Evolutionary conservation across 1,140 invertebrate species (phyloP), one percentile per base, ranked within the genome.

Genomic region (Drosophila athabasca): DNA sequence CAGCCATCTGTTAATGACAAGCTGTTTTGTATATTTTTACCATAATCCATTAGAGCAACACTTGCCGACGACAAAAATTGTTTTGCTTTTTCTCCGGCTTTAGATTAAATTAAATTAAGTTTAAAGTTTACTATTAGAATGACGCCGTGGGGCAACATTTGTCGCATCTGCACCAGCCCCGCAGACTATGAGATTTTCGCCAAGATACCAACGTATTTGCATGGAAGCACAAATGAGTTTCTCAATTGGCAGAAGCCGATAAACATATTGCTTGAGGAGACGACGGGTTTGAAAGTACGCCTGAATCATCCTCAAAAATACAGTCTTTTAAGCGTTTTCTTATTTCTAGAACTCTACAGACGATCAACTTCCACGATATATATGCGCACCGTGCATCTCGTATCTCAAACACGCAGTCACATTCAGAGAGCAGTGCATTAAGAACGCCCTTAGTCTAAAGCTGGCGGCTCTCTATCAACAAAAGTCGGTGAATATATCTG

Each of bases 331-430:
- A 26, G 24, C 5, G 24, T 5, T 7, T 9, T 41, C 29, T 19
- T 6, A 0, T n/a, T 24, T 17, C 9, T n/a, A 91, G 90, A 75
- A 84, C 35, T 71, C 79, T 7, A 58, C 74, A 0, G 80, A 91
- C 46, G 90, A 91, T 55, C 82, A 82, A 6, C 57, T 91, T 29
- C 90, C 90, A 0, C 45, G 62, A 2, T 64, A 72, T 26, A 91
- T 91, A 29, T 91, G 90, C 64, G 90, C 90, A 13, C 51, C 88
- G 7, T 91, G 90, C 58, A 90, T 91, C 53, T 91, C 90, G 15
- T 91, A 91, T 62, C 57, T 91, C 15, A 91, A 91, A 67, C 90
- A 91, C 45, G 90, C 90, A 15, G 83, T 84, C 48, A 91, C 79
- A 64, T 91, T 91, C 55, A 77, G 90, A 1, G 89, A 91, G 58